phyloP scores from a whole-genome alignment of 2,797 vertebrate species.

The Hafferia zeledoni region DNA sequence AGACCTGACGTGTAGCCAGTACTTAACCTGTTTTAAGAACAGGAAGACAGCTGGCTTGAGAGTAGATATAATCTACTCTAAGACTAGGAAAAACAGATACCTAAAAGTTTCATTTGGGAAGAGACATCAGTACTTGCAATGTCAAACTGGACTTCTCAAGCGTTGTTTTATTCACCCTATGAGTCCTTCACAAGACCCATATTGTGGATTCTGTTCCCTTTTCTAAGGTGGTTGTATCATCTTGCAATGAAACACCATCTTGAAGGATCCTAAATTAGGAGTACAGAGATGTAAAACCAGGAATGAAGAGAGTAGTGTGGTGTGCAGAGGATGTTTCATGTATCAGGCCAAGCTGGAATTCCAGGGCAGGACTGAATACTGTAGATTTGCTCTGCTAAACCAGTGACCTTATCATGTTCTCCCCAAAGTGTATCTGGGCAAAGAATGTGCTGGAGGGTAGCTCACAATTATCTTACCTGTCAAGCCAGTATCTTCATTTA shows the following conservation, averaged over 20 bases:
- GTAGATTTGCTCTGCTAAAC: conserved; percentile 39
- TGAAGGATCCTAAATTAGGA: background rate
- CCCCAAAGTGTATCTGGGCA: conserved; percentile 44
- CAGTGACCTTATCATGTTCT: conserved; percentile 47
- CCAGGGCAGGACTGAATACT: background rate
- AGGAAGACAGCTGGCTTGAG: background rate
- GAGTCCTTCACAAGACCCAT: background rate
- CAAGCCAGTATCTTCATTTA: conserved; percentile 56
- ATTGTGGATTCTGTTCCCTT: background rate
- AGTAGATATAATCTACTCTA: background rate
- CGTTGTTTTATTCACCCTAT: background rate
- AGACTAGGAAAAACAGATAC: background rate
- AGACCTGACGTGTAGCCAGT: background rate
- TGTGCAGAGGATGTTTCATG: background rate
- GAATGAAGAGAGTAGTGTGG: background rate
- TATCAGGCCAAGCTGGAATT: background rate
- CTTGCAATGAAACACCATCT: background rate
- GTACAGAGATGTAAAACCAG: background rate
- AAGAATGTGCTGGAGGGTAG: conserved; percentile 52
- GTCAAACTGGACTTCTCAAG: background rate
- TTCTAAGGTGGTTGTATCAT: background rate
- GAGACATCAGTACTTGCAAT: background rate
- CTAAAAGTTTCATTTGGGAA: background rate
- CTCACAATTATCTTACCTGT: conserved; percentile 55
- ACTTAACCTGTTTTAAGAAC: background rate